These are phyloP conservation scores for Furcula furcula DNA, from an alignment of 2,888 invertebrate genomes.

Conservation along the genomic window DNA sequence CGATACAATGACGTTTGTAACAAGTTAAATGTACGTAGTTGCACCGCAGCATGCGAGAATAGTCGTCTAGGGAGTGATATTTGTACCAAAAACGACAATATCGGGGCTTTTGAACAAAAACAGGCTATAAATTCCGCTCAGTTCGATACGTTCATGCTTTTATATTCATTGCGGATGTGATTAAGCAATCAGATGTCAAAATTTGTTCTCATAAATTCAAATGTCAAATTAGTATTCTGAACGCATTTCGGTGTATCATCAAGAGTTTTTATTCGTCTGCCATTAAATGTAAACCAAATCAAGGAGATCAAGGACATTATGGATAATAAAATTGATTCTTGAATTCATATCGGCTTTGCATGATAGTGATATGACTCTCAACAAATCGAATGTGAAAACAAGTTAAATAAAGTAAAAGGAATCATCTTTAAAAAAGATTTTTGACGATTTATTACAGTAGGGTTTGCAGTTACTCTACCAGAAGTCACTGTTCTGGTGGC, in stretches of 20 bases:
- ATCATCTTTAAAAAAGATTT: too few relatives aligned
- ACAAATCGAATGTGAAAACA: too few relatives aligned
- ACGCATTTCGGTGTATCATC: constrained; percentile 31
- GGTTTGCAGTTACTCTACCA: too few relatives aligned
- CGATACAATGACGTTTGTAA: constrained; percentile 25
- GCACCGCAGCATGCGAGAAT: constrained; percentile 28
- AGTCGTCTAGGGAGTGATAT: constrained; percentile 40
- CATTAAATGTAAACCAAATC: background rate
- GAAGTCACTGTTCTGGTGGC: too few relatives aligned
- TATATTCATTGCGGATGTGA: constrained; percentile 35
- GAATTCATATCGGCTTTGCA: too few relatives aligned
- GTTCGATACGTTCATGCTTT: constrained; percentile 26
- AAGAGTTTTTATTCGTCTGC: constrained; percentile 14
- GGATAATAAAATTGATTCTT: background rate
- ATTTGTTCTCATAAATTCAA: constrained; percentile 34
- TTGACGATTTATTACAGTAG: too few relatives aligned
- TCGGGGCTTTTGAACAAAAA: constrained; percentile 36
- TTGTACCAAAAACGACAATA: constrained; percentile 30
- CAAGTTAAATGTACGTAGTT: constrained; percentile 34
- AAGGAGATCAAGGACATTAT: background rate
- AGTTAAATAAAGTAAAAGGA: too few relatives aligned
- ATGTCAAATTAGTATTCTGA: constrained; percentile 32
- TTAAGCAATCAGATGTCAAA: constrained; percentile 30
- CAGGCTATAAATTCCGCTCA: constrained; percentile 36
- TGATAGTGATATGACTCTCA: too few relatives aligned